phyloP scores from a whole-genome alignment of 1,140 invertebrate species.

The Akabosia matsudoensis region DNA sequence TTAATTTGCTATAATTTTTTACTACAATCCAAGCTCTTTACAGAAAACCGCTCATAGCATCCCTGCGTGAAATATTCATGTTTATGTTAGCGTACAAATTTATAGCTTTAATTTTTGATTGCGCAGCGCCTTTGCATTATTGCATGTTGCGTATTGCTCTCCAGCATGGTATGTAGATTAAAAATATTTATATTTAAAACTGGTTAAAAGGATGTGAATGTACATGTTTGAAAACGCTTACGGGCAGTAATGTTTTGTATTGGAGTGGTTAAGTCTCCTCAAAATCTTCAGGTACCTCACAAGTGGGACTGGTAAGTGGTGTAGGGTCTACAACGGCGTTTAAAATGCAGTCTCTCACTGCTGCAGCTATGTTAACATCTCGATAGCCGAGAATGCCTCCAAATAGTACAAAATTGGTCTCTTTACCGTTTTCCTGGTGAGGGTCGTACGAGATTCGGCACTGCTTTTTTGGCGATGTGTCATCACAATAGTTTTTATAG shows the following conservation, averaged over 20 bases:
- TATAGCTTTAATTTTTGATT: too few relatives aligned
- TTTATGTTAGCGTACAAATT: too few relatives aligned
- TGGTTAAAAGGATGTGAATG: too few relatives aligned
- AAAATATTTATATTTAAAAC: too few relatives aligned
- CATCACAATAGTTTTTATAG: conserved; percentile 46
- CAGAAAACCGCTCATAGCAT: too few relatives aligned
- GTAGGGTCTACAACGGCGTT: neutral
- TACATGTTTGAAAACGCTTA: too few relatives aligned
- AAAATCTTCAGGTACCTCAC: neutral
- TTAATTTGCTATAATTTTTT: too few relatives aligned
- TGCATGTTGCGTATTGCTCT: neutral
- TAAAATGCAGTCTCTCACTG: neutral
- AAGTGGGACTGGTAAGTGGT: neutral
- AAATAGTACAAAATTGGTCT: conserved; percentile 28
- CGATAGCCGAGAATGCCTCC: conserved; percentile 36
- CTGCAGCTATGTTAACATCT: conserved; percentile 27
- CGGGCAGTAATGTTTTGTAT: neutral
- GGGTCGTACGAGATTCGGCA: conserved; percentile 33
- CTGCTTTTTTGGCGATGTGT: neutral
- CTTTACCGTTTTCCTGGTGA: conserved; percentile 2
- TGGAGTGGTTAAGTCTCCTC: conserved; percentile 5
- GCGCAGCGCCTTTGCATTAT: neutral
- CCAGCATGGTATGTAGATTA: neutral
- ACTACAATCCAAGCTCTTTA: too few relatives aligned
- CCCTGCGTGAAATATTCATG: too few relatives aligned